Evolutionary conservation across 2,888 invertebrate species (phyloP), one percentile per base, ranked within the genome.

Genomic region (Idaea biselata): DNA sequence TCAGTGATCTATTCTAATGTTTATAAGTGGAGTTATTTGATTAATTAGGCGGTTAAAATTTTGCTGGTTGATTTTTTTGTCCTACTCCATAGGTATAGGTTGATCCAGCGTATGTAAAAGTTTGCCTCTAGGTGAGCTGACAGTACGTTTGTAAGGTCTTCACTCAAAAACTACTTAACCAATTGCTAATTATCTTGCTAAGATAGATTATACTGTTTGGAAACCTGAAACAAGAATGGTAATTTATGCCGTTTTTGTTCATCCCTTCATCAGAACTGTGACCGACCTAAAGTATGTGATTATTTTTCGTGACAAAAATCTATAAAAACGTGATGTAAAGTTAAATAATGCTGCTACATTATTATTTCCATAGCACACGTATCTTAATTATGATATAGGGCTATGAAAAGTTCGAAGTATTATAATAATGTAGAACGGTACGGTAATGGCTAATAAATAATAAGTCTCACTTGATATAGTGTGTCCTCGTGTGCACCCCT

Each of bases 381-480:
- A 72, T 67, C 64, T 74, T 82, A 81, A 84, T 82, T 83, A 84
- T 84, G 80, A 84, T 81, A 80, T 80, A 84, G 74, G 68, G 71
- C 72, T 69, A 72, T 73, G 68, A 70, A 68, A 70, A 75, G 77
- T 77, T 82, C 77, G 79, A 80, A 80, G 75, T 78, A 82, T 84
- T 83, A 83, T 82, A 83, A 82, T 81, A 83, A 82, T 81, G 77
- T 82, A 73, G 76, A 79, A 76, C 74, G 73, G 70, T 73, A 69
- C 72, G 73, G 68, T 83, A 83, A 84, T 83, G 81, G 84, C 73
- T 75, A 79, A 82, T 84, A 84, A 82, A 84, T 84, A 81, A 78
- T 74, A 70, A 67, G 77, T 74, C 76, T 76, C 79, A 81, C 73
- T 73, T 82, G 81, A 83, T 83, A 78, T 81, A 83, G 74, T 73